Base-by-base conservation (phyloP, 1,140 invertebrate species). In the Bombus affinis region DNA sequence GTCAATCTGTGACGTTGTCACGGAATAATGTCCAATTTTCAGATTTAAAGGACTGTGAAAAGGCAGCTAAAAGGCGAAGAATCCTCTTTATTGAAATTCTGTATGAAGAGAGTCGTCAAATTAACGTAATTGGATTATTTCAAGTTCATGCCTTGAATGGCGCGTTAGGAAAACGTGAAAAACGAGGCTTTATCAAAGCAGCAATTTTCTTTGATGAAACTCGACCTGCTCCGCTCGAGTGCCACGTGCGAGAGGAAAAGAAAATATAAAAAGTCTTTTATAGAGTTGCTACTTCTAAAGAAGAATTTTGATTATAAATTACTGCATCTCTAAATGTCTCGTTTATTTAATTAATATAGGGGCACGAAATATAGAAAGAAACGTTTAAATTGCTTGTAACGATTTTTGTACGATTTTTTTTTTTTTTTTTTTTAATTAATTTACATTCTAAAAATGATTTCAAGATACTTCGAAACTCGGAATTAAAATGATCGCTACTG, bases 111-210 rank as follows among this genome's bases (percentile, higher is more conserved):
- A 80, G 39, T 72, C 37, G 75, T 42, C 68, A 62, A 85, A 85
- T 85, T 85, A 85, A 53, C 53, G 76, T 85, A 85, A 85, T 85
- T 85, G 83, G 76, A 80, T 85, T 71, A 62, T 53, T 59, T 77
- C 39, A 39, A 32, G 25, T 72, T 72, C 47, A 44, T 57, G 73
- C 66, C 25, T 72, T 72, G 57, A 85, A 72, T 62, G 68, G 25
- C 35, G 37, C 35, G 65, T 66, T 76, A 76, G 65, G 65, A 32
- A 83, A 78, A 83, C 44, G 35, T 37, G 74, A 57, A 78, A 65
- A 75, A 75, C 39, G 44, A 78, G 74, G 74, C 47, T 47, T 77
- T 77, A 83, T 83, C 44, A 53, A 68, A 77, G 62, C 70, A 78
- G 81, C 28, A 77, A 78, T 83, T 83, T 76, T 83, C 65, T 42